Base-by-base conservation (phyloP, 2,113 vertebrate species). In the Brienomyrus brachyistius region DNA sequence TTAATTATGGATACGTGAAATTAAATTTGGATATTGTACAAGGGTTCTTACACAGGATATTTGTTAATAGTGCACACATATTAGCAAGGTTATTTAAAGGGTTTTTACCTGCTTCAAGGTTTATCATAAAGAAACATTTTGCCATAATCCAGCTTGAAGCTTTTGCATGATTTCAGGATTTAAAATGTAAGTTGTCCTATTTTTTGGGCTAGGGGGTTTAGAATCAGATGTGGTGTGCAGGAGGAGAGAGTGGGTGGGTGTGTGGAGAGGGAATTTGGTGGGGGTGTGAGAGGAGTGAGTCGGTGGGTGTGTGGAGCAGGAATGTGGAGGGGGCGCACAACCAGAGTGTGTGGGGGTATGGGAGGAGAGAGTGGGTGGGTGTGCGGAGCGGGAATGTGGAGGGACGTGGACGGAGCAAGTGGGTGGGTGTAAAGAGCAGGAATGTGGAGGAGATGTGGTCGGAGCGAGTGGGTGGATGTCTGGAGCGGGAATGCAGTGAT, bases 131-230 rank as follows among this genome's bases (percentile, higher is more conserved):
- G 93, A 91, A 90, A 92, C 27, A 83, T 86, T 86, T 86, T 48
- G 89, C 90, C 86, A 80, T 90, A 93, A 92, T 88, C 51, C 1
- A 91, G 89, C 91, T 91, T 0, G 47, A 91, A 89, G 91, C 90
- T 74, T 89, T 92, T 92, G 83, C 56, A 84, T 90, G 91, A 93
- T 90, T 91, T 92, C 54, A 92, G 87, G 92, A 92, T 93, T 90
- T 93, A 94, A 93, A 89, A 92, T 93, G 74, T 92, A 86, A 89
- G 91, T 92, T 91, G 17, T 94, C 93, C 91, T 92, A 93, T 94
- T 93, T 93, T 91, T 27, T 80, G 84, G 88, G 91, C 93, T 89
- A 91, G 91, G 92, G 40, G n/a, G 7, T 91, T 83, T 92, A 83
- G 88, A 23, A 83, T 70, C 84, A 74, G 92, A 1, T 91, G 77